Conservation (phyloP, 2,113 vertebrate genomes). For the Brachyhypopomus occidentalis region DNA sequence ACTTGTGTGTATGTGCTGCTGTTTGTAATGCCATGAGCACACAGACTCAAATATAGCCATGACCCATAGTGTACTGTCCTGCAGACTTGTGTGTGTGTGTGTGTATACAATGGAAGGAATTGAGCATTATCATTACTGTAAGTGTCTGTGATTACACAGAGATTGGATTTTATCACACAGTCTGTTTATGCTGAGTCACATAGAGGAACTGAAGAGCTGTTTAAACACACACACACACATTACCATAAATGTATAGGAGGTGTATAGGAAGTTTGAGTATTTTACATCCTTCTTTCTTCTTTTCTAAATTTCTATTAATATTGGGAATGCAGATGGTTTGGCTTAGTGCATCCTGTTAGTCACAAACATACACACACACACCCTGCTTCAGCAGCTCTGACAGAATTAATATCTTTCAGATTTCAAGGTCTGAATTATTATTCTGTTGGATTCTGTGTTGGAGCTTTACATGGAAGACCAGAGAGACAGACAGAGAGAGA, state of each 20-base stretch:
- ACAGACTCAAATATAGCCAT: too few relatives aligned
- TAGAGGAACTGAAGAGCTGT: background rate
- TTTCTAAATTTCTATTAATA: constrained; percentile 23
- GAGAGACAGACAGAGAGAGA: background rate
- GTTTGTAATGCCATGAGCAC: too few relatives aligned
- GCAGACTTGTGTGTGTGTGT: too few relatives aligned
- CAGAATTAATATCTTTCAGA: constrained; percentile 10
- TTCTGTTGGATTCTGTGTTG: background rate
- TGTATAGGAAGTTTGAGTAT: too few relatives aligned
- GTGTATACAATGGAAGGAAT: background rate
- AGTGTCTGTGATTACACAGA: constrained; percentile 2
- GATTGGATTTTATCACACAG: background rate
- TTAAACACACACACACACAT: background rate
- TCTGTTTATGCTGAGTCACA: too few relatives aligned
- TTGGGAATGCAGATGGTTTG: constrained; percentile 37
- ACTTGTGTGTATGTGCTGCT: too few relatives aligned
- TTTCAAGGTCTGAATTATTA: constrained; percentile 28
- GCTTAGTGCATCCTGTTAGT: constrained; percentile 16
- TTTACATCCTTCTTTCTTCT: constrained; percentile 15
- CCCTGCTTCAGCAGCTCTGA: constrained; percentile 25
- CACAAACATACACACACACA: constrained; percentile 11
- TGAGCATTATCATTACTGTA: constrained; percentile 5
- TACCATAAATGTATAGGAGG: too few relatives aligned
- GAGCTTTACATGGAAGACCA: background rate
- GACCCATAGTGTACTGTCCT: too few relatives aligned